Conservation (phyloP, 2,113 vertebrate genomes). For the Balaenoptera acutorostrata region DNA sequence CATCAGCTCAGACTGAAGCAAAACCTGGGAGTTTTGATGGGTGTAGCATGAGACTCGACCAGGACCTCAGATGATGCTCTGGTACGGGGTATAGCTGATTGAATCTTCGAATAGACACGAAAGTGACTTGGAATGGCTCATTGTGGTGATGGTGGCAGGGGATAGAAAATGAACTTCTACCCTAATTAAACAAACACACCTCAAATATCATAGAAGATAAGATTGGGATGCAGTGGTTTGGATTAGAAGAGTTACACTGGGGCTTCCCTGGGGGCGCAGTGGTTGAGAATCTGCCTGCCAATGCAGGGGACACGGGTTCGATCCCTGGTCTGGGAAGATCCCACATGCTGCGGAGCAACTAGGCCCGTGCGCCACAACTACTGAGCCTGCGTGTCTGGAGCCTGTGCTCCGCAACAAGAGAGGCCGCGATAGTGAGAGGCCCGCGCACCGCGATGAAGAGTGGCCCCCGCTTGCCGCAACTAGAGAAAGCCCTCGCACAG, state of each 20-base stretch:
- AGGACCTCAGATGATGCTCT: neutral
- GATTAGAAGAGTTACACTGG: neutral
- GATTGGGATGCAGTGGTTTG: neutral
- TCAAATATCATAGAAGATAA: neutral
- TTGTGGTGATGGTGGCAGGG: neutral
- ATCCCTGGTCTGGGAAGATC: too few relatives aligned
- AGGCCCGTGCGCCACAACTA: too few relatives aligned
- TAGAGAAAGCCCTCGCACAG: too few relatives aligned
- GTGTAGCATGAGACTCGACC: neutral
- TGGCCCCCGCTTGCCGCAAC: too few relatives aligned
- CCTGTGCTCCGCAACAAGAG: too few relatives aligned
- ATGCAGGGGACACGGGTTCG: too few relatives aligned
- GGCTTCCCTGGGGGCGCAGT: too few relatives aligned
- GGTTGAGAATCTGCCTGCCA: too few relatives aligned
- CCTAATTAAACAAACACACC: neutral
- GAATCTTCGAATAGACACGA: neutral
- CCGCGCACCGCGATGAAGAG: too few relatives aligned
- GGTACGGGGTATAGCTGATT: neutral
- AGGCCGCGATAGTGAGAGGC: too few relatives aligned
- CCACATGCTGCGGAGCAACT: too few relatives aligned
- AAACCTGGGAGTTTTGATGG: neutral
- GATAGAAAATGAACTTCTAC: neutral
- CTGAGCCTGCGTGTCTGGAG: too few relatives aligned
- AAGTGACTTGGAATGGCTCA: neutral
- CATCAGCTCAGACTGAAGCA: neutral